Evolutionary conservation across 1,140 invertebrate genomes (phyloP).

Genomic region (Stegodyphus dumicola): DNA sequence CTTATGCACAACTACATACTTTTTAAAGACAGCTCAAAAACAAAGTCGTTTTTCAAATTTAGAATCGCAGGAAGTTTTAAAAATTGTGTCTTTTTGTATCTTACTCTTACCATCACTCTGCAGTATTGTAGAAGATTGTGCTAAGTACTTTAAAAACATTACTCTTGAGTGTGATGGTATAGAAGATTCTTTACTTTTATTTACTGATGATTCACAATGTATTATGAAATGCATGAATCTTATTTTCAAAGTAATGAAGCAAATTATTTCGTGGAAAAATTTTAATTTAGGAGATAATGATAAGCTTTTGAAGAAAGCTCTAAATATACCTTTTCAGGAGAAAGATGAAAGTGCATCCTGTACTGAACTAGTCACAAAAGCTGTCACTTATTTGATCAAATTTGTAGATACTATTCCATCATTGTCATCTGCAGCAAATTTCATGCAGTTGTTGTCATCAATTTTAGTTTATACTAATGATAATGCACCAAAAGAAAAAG

Average conservation of each 20-base stretch:
- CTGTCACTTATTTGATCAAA: not conserved
- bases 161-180: constrained; percentile 72
- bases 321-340: not conserved
- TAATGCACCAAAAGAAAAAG: constrained; percentile 6
- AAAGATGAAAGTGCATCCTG: not conserved
- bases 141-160: constrained; percentile 68
- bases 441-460: constrained; percentile 25
- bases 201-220: constrained; percentile 70
- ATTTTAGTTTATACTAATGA: constrained; percentile 20
- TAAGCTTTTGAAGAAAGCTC: constrained; percentile 28
- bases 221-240: constrained; percentile 73
- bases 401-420: constrained; percentile 17
- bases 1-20: constrained; percentile 62
- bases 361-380: not conserved
- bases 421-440: constrained; percentile 26
- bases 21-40: constrained; percentile 63
- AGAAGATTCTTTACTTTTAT: constrained; percentile 74
- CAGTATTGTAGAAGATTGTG: constrained; percentile 64
- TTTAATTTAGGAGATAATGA: constrained; percentile 39
- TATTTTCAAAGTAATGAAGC: constrained; percentile 73
- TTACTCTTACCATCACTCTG: constrained; percentile 62
- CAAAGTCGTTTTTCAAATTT: constrained; percentile 67
- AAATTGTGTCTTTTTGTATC: constrained; percentile 53
- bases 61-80: constrained; percentile 19
- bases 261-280: constrained; percentile 78